phyloP scores from a whole-genome alignment of 2,797 vertebrate species.

The Gambelia wislizenii region DNA sequence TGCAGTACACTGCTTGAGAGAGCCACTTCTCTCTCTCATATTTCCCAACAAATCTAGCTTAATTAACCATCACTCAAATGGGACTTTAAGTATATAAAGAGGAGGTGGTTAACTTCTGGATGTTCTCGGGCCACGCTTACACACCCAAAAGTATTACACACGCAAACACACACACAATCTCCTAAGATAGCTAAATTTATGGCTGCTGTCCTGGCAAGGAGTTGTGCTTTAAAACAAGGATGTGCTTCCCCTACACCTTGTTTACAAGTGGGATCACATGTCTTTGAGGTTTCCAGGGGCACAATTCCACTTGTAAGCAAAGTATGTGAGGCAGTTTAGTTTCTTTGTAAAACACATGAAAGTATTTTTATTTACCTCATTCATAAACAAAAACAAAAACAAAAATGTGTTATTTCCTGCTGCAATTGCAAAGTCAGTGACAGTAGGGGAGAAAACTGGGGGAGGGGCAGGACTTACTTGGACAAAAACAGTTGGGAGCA shows the following conservation, averaged over 20 bases:
- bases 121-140: neutral
- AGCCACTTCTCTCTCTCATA: no score
- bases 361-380: no score
- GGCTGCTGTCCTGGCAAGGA: no score
- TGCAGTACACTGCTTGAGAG: no score
- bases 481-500: neutral
- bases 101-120: neutral
- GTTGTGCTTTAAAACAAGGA: neutral
- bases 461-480: neutral
- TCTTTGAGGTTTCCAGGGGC: neutral
- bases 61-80: no score
- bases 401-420: neutral
- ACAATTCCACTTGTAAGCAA: neutral
- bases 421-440: neutral
- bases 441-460: neutral
- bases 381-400: neutral
- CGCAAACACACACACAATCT: no score
- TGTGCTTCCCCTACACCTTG: neutral
- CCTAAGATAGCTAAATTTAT: no score
- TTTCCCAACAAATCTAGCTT: neutral
- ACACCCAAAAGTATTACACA: no score
- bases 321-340: no score
- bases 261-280: neutral
- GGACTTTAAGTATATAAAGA: neutral
- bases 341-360: no score